Base-by-base conservation (phyloP, 2,113 vertebrate species). In the Trogon melanurus region DNA sequence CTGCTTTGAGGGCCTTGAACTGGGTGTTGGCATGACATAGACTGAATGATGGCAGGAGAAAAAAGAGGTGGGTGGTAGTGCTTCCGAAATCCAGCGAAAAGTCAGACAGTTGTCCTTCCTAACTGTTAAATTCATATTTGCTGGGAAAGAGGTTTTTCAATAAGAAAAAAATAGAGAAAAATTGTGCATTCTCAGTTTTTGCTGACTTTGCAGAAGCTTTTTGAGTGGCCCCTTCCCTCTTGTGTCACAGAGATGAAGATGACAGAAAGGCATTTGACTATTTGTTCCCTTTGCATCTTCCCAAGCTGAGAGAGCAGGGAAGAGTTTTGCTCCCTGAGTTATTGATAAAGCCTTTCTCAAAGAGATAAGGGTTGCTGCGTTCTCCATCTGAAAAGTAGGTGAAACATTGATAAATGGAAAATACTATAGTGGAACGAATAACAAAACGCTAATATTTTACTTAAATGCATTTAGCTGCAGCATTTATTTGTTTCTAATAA, bases 131-230 rank as follows among this genome's bases (percentile, higher is more conserved):
- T 21, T 53, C 23, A 5, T 15, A 12, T 11, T 15, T 71, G 32
- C 17, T 82, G 45, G 32, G 32, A 79, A 53, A 69, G 5, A 3
- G 27, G 2, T 7, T 54, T 79, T 30, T 51, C 5, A 3, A 1
- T 2, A 22, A 11, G 32, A 4, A 48, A 61, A 27, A 17, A 0
- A 10, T 15, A 32, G 48, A 32, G 48, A 0, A 10, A 70, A 85
- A 21, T 13, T 29, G 34, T 18, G 6, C 3, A 5, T 58, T 71
- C 14, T 75, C 25, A 72, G 15, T 5, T 71, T 74, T 48, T 64
- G 13, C 22, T 5, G 9, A 25, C 54, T 71, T 80, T 3, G 1
- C 13, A 44, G 29, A 10, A 45, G 7, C 1, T 66, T 8, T 41
- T 58, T 4, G 1, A 17, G 17, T 54, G 47, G 11, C 16, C 6